phyloP scores from a whole-genome alignment of 2,113 vertebrate species.

The Prunella fulvescens region DNA sequence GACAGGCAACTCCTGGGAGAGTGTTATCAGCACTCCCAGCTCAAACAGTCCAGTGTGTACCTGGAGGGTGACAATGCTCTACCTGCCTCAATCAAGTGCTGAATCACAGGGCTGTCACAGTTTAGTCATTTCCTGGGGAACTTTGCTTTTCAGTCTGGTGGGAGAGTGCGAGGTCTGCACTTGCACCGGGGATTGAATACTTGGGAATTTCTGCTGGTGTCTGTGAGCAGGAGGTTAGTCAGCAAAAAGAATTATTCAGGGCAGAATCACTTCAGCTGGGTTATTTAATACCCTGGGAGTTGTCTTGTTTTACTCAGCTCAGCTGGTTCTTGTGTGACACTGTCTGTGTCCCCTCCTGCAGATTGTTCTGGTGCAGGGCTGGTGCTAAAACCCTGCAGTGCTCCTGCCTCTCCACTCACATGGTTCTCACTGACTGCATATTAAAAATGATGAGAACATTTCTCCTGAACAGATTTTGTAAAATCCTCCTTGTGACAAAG shows the following conservation, averaged over 20 bases:
- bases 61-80: background rate
- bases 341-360: background rate
- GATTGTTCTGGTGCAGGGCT: background rate
- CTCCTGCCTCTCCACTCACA: background rate
- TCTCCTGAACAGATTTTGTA: background rate
- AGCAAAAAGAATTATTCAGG: background rate
- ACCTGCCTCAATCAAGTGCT: background rate
- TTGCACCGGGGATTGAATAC: background rate
- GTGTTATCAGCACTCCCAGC: background rate
- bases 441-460: background rate
- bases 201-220: background rate
- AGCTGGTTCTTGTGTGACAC: background rate
- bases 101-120: background rate
- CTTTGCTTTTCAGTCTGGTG: background rate
- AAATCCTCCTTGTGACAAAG: background rate
- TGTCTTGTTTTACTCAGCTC: background rate
- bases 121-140: constrained; percentile 36
- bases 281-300: background rate
- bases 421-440: background rate
- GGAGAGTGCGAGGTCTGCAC: background rate
- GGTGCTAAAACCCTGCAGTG: background rate
- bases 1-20: background rate
- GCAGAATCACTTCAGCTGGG: background rate
- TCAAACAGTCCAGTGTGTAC: background rate
- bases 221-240: background rate